These are phyloP conservation scores for Protonemura montana DNA, from an alignment of 2,888 invertebrate species.

Conservation along the genomic window DNA sequence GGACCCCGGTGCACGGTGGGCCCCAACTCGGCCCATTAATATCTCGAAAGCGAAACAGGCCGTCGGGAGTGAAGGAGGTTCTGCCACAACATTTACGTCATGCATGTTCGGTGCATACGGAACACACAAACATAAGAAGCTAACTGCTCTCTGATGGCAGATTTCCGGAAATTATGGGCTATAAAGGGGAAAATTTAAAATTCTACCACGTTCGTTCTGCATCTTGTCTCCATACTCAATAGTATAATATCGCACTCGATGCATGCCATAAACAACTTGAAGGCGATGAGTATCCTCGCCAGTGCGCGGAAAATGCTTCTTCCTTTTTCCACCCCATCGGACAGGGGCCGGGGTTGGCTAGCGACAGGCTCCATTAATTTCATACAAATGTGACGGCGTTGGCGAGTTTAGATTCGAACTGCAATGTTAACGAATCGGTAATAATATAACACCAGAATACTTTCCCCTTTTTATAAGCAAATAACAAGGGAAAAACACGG, in stretches of 20 bases:
- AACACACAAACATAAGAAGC: conserved; percentile 48
- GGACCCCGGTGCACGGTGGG: conserved; percentile 14
- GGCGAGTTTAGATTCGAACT: not conserved
- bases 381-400: not conserved
- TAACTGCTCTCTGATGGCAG: conserved; percentile 50
- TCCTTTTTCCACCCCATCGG: conserved; percentile 8
- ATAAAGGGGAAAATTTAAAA: conserved; percentile 49
- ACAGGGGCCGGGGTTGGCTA: too few species aligned
- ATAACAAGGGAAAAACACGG: conserved; percentile 1
- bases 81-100: conserved; percentile 41
- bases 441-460: conserved; percentile 16
- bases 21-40: conserved; percentile 39
- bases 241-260: not conserved
- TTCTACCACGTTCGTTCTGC: conserved; percentile 44
- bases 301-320: not conserved
- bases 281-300: not conserved
- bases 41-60: conserved; percentile 44
- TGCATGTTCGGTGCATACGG: conserved; percentile 48
- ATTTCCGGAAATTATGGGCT: conserved; percentile 50
- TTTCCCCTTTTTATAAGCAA: conserved; percentile 30
- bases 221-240: conserved; percentile 12
- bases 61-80: conserved; percentile 3
- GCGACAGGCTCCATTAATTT: not conserved
- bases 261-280: not conserved
- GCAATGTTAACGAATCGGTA: conserved; percentile 33